These are phyloP conservation scores for Cataglyphis rosenhaueri DNA, from an alignment of 2,888 invertebrate genomes.

Conservation along the genomic window DNA sequence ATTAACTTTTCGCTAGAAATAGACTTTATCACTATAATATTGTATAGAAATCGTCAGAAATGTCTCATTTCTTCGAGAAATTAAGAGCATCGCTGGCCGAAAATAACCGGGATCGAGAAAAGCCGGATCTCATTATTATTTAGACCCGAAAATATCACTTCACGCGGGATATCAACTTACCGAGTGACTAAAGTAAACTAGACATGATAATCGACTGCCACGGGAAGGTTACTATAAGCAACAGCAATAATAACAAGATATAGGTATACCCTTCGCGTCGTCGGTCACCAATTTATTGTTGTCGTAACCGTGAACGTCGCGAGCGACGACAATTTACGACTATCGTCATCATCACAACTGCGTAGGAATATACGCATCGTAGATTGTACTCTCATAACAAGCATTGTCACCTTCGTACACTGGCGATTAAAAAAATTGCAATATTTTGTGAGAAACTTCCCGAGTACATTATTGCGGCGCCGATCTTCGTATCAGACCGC, in stretches of 20 bases:
- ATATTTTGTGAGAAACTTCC: not conserved
- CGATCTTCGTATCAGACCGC: not conserved
- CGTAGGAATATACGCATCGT: slow-evolving; percentile 41
- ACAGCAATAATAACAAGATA: slow-evolving; percentile 68
- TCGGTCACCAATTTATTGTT: slow-evolving; percentile 70
- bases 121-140: slow-evolving; percentile 10
- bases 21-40: not conserved
- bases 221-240: slow-evolving; percentile 35
- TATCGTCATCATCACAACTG: slow-evolving; percentile 66
- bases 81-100: slow-evolving; percentile 1
- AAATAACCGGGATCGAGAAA: slow-evolving; percentile 12
- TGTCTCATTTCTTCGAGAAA: slow-evolving; percentile 2
- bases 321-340: slow-evolving; percentile 67
- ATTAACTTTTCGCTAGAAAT: slow-evolving; percentile 1
- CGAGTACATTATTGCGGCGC: not conserved
- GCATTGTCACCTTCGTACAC: slow-evolving; percentile 47
- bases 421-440: not conserved
- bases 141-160: slow-evolving; percentile 15
- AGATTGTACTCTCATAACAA: slow-evolving; percentile 59
- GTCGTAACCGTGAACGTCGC: slow-evolving; percentile 68
- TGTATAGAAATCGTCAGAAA: not conserved
- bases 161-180: slow-evolving; percentile 62
- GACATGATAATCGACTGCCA: slow-evolving; percentile 57
- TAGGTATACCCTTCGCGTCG: slow-evolving; percentile 61
- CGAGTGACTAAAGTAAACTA: slow-evolving; percentile 33